Percentiles rank a stretch among this genome's conserved stretches.
Evolutionary conservation across 2,113 vertebrate species (phyloP).

Genomic region (Channa maculata): DNA sequence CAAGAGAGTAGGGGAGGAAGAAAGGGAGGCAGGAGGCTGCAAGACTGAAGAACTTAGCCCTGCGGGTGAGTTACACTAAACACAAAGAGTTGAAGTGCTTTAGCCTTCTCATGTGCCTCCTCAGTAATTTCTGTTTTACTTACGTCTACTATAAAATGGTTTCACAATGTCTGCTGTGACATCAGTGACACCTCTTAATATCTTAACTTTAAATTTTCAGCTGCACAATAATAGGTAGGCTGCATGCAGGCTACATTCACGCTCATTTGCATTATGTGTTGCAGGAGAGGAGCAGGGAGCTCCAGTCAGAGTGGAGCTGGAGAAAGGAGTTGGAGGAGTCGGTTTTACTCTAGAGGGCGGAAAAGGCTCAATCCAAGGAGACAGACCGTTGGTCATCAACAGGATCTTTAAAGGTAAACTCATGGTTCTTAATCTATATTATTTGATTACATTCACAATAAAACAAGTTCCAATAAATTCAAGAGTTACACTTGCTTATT

Average conservation of each 20-base stretch:
- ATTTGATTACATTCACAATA: no score
- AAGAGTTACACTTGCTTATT: no score
- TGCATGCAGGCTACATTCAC: no score
- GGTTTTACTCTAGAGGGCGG: constrained; percentile 96
- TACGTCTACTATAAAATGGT: no score
- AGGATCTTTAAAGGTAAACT: constrained; percentile 90
- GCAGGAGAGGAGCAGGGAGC: constrained; percentile 60
- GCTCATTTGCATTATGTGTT: background rate
- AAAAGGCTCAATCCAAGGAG: constrained; percentile 92
- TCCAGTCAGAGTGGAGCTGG: constrained; percentile 79
- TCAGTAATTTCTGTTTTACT: no score
- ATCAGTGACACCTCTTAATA: no score
- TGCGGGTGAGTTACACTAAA: constrained; percentile 50
- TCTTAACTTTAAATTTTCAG: background rate
- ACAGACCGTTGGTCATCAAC: constrained; percentile 90
- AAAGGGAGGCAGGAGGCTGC: constrained; percentile 39
- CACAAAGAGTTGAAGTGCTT: background rate
- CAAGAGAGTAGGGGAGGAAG: constrained; percentile 74
- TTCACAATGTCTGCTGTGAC: no score
- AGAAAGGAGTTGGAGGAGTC: constrained; percentile 90
- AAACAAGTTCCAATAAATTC: no score
- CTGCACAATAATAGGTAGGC: background rate
- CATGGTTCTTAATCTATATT: background rate
- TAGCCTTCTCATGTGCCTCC: no score
- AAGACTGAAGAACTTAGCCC: constrained; percentile 41